phyloP scores from a whole-genome alignment of 2,888 invertebrate genomes.

The Agonopterix alstromeriana region DNA sequence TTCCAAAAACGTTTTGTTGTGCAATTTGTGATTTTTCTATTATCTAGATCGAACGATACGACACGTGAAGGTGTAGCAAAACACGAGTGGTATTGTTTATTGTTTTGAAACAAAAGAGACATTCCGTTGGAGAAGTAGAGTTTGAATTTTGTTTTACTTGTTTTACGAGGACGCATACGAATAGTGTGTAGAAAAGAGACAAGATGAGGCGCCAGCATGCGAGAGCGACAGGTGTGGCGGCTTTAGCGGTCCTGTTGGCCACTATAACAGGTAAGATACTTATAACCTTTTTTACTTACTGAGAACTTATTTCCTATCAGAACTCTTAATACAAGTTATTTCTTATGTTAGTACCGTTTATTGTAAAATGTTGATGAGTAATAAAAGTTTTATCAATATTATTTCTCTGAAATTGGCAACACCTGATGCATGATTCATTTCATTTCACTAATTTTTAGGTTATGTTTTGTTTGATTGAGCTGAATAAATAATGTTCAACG shows the following conservation, averaged over 20 bases:
- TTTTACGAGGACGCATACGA: conserved; percentile 49
- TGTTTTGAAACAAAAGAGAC: conserved; percentile 51
- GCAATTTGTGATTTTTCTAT: conserved; percentile 54
- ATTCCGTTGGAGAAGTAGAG: conserved; percentile 40
- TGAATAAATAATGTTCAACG: too few relatives aligned
- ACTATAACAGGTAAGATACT: conserved; percentile 61
- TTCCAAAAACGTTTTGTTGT: conserved; percentile 41
- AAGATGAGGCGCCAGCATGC: conserved; percentile 58
- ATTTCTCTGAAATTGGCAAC: too few relatives aligned
- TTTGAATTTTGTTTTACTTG: conserved; percentile 57
- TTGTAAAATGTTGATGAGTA: too few relatives aligned
- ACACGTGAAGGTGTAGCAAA: conserved; percentile 53
- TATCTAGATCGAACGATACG: conserved; percentile 53
- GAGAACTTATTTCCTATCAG: too few relatives aligned
- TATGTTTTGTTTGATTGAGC: too few relatives aligned
- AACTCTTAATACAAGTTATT: too few relatives aligned
- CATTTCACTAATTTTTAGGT: too few relatives aligned
- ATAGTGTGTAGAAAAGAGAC: conserved; percentile 65
- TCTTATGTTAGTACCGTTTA: too few relatives aligned
- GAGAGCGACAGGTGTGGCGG: conserved; percentile 71
- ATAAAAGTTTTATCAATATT: too few relatives aligned
- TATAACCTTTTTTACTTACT: conserved; percentile 12
- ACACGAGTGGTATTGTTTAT: conserved; percentile 63
- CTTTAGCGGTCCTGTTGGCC: conserved; percentile 60
- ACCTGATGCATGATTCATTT: too few relatives aligned